These are phyloP conservation scores for Thamnophis elegans DNA, from an alignment of 2,797 vertebrate species.

Conservation along the genomic window DNA sequence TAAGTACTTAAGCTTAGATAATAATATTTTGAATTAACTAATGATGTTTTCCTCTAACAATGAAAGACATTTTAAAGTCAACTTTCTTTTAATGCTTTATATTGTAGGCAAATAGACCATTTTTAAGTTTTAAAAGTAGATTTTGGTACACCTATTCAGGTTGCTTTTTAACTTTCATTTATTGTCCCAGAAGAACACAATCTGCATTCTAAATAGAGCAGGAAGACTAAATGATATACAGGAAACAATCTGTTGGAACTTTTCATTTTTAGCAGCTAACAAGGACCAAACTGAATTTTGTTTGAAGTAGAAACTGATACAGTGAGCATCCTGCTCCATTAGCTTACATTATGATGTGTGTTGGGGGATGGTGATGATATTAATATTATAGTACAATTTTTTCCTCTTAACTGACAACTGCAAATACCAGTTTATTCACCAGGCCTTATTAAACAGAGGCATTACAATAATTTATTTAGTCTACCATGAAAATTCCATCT, in stretches of 20 bases:
- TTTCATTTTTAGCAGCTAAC: neutral
- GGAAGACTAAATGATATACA: neutral
- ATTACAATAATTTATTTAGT: neutral
- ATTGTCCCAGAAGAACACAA: neutral
- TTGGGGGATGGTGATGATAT: neutral
- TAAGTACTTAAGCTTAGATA: neutral
- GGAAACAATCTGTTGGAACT: neutral
- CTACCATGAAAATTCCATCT: neutral
- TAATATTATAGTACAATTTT: neutral
- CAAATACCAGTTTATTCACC: neutral
- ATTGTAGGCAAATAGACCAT: neutral
- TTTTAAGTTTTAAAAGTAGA: constrained; percentile 15
- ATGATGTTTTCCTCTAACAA: constrained; percentile 23
- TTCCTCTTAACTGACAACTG: neutral
- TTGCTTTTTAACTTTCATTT: neutral
- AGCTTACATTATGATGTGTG: neutral
- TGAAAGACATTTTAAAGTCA: constrained; percentile 16
- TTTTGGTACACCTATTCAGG: constrained; percentile 13
- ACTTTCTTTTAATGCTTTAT: constrained; percentile 4
- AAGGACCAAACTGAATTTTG: neutral
- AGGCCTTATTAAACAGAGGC: neutral
- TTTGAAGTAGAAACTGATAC: neutral
- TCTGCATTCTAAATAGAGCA: constrained; percentile 22
- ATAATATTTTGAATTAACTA: constrained; percentile 14
- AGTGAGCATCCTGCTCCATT: neutral